These are phyloP conservation scores for Drosophila neonasuta DNA, from an alignment of 2,888 invertebrate species.

Conservation along the genomic window DNA sequence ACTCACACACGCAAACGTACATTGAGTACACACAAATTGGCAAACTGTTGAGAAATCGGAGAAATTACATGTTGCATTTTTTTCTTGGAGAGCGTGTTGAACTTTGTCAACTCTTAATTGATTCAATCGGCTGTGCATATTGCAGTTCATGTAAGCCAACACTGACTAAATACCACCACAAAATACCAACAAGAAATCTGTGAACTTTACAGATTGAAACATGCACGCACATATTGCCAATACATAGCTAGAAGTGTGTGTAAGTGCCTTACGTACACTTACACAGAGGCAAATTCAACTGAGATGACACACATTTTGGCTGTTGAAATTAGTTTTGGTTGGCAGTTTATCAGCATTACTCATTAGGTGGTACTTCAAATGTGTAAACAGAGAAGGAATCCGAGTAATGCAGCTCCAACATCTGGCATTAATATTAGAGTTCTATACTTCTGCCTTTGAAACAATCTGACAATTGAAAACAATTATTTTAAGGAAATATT, in stretches of 20 bases:
- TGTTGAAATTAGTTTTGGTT: conserved; percentile 61
- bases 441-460: no score
- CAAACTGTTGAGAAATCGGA: conserved; percentile 31
- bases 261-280: no score
- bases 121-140: conserved; percentile 62
- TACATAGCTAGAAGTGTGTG: not conserved
- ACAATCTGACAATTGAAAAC: no score
- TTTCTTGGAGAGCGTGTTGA: conserved; percentile 20
- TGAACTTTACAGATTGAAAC: conserved; percentile 23
- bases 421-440: not conserved
- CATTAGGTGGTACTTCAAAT: conserved; percentile 55
- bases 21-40: conserved; percentile 10
- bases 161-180: conserved; percentile 36
- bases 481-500: no score
- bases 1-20: conserved; percentile 10
- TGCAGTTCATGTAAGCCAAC: conserved; percentile 40
- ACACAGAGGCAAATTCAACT: no score
- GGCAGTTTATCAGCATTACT: conserved; percentile 56
- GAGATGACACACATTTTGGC: no score
- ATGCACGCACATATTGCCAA: conserved; percentile 8
- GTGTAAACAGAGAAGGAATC: not conserved
- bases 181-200: conserved; percentile 22
- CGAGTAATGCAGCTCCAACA: conserved; percentile 1
- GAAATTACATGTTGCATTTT: conserved; percentile 8
- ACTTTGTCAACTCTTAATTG: conserved; percentile 66